Conservation (phyloP, 2,113 vertebrate genomes). For the Peucedramus taeniatus region DNA sequence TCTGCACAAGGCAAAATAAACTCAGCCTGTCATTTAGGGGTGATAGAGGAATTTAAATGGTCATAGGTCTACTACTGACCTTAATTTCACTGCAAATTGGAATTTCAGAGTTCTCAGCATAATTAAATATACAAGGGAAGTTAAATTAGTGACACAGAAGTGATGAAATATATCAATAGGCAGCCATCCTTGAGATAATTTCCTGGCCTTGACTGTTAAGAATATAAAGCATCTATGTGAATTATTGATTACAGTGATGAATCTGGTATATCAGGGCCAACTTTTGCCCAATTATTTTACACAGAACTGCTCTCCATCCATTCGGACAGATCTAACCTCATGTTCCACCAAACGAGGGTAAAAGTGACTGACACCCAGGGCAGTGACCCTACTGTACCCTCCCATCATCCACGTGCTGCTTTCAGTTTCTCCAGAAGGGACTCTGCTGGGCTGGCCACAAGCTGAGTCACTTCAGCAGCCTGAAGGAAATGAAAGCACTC, state of each 20-base stretch:
- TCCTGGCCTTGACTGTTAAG: neutral
- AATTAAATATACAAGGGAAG: neutral
- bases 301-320: neutral
- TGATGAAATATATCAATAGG: neutral
- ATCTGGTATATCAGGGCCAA: neutral
- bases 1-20: neutral
- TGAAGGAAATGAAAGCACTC: neutral
- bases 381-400: rapidly evolving
- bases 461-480: neutral
- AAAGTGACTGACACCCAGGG: neutral
- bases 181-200: neutral
- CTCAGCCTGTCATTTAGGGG: neutral
- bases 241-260: neutral
- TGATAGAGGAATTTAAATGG: neutral
- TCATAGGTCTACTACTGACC: neutral
- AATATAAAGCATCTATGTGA: neutral
- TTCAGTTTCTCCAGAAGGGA: neutral
- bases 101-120: neutral
- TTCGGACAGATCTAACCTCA: neutral
- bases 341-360: neutral
- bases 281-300: neutral
- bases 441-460: neutral
- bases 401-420: neutral
- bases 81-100: neutral
- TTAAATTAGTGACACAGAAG: neutral